A percentile compares a stretch with the other conserved stretches of the same genome.
phyloP scores from a whole-genome alignment of 1,140 invertebrate species.

The Neuroterus valhalla region DNA sequence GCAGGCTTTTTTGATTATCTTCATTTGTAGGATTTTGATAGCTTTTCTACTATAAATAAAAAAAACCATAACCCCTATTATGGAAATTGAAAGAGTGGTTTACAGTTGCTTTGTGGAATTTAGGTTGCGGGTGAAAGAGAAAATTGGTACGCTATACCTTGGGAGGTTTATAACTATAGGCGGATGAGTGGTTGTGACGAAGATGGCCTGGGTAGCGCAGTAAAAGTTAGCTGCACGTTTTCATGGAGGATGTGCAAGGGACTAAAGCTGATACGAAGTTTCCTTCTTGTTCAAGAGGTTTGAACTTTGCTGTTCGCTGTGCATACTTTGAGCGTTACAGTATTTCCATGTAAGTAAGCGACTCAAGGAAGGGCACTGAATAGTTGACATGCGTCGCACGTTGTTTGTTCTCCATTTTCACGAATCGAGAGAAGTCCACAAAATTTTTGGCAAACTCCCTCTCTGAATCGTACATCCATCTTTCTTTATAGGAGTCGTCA shows the following conservation, averaged over 20 bases:
- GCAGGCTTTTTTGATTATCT: too few species aligned
- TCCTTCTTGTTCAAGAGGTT: constrained; percentile 58
- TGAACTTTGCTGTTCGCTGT: constrained; percentile 56
- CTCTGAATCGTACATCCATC: neutral
- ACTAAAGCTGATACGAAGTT: constrained; percentile 64
- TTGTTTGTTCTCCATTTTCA: constrained; percentile 35
- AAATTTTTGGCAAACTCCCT: neutral
- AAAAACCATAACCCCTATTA: too few species aligned
- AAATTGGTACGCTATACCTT: constrained; percentile 54
- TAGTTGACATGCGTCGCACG: constrained; percentile 32
- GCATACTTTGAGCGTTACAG: constrained; percentile 51
- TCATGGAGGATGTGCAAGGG: constrained; percentile 55
- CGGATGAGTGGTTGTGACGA: constrained; percentile 39
- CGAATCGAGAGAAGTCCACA: neutral
- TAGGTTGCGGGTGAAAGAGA: constrained; percentile 38
- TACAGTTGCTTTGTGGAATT: neutral
- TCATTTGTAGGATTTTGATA: too few species aligned
- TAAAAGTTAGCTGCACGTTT: constrained; percentile 60
- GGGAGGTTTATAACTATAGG: constrained; percentile 51
- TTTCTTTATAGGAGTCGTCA: constrained; percentile 21
- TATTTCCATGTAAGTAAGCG: constrained; percentile 49
- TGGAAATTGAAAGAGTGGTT: too few species aligned
- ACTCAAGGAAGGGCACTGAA: constrained; percentile 36
- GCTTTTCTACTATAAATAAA: too few species aligned
- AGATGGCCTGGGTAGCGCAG: constrained; percentile 41